Evolutionary conservation across 2,888 invertebrate genomes (phyloP), one percentile per base, ranked within the genome.

Genomic region (Capitulum mitella): DNA sequence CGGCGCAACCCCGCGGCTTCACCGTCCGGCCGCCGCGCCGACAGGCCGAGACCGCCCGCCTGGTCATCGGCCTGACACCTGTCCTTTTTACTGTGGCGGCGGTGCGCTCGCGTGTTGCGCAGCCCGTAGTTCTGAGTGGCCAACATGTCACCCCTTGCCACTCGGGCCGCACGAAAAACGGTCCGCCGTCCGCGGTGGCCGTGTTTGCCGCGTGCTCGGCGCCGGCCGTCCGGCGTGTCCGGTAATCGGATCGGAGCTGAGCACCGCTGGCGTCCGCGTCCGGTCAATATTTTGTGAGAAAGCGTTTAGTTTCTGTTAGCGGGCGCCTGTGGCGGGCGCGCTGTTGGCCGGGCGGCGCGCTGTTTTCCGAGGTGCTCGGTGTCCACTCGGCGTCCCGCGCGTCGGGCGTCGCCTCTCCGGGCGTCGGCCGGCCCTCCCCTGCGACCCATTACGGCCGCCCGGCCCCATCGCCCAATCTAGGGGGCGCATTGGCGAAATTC

Each of bases 231-330:
- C 14, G 70, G 70, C 70, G 40, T 40, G 2, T 58, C 70, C 3
- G 37, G 64, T 26, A 70, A 70, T 70, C 70, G 6, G 70, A 40
- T 29, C 64, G 19, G 34, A 3, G 16, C 5, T 34, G 70, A 37
- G 22, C 70, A 29, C 58, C 58, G 6, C 70, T 16, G 70, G 22
- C 26, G 70, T 40, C 40, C 29, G 58, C 5, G 22, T 70, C 29
- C n/a, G 22, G 70, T 70, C 70, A 70, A 70, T 70, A 70, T 70
- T 70, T 37, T 70, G 70, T 29, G 26, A 70, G 70, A 40, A 70
- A 40, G 70, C 26, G 70, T 70, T 40, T 37, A 37, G 70, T 70
- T 70, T 70, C 70, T 70, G 70, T 70, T 70, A n/a, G 37, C 12
- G 10, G 70, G 22, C 70, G 70, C 70, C 19, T 32, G 34, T 64